Evolutionary conservation across 2,888 invertebrate genomes (phyloP).

Genomic region (Neuroscelio doddi): DNA sequence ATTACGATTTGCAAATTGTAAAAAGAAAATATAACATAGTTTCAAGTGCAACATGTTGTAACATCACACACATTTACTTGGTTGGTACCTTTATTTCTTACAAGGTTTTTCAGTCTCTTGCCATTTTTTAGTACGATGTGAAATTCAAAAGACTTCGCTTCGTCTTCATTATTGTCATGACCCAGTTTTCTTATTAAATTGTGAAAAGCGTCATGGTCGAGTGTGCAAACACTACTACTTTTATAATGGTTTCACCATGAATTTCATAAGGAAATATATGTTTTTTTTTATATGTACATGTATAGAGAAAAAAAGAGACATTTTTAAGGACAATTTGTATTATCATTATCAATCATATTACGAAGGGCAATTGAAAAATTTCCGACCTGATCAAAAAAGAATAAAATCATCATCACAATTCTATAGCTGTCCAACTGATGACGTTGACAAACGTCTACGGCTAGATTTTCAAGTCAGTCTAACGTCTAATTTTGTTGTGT

Average conservation of each 20-base stretch:
- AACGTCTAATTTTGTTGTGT: too few relatives aligned
- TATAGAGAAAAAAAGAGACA: too few relatives aligned
- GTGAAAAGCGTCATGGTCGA: constrained; percentile 11
- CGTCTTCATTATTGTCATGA: constrained; percentile 12
- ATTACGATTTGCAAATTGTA: not conserved
- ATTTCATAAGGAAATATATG: not conserved
- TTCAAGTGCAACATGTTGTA: constrained; percentile 1
- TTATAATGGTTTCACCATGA: not conserved
- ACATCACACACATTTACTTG: not conserved
- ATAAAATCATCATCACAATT: too few relatives aligned
- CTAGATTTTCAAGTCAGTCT: too few relatives aligned
- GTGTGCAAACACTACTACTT: not conserved
- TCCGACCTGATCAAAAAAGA: too few relatives aligned
- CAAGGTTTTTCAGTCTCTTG: constrained; percentile 6
- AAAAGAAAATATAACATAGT: not conserved
- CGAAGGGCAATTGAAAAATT: too few relatives aligned
- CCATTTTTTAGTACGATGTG: constrained; percentile 6
- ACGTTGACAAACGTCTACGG: too few relatives aligned
- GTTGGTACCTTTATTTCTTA: constrained; percentile 1
- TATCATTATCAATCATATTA: too few relatives aligned
- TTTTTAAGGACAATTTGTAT: too few relatives aligned
- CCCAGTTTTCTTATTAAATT: constrained; percentile 14
- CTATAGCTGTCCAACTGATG: too few relatives aligned
- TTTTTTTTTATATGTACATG: too few relatives aligned
- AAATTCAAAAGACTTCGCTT: constrained; percentile 15